These are phyloP conservation scores for Protonibea diacanthus DNA, from an alignment of 2,797 vertebrate genomes.

Conservation along the genomic window DNA sequence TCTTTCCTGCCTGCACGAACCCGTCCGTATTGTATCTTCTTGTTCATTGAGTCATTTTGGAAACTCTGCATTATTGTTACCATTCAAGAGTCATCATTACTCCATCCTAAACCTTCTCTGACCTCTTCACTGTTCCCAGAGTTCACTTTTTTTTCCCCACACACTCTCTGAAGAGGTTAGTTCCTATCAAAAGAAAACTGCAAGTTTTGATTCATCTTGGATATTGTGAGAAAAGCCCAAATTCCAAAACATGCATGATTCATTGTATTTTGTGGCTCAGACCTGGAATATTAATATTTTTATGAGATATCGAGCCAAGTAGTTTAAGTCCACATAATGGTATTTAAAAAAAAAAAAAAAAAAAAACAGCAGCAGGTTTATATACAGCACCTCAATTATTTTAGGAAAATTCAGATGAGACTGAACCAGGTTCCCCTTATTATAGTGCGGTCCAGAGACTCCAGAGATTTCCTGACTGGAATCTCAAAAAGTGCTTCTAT, in stretches of 20 bases:
- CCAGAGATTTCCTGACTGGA: slow-evolving; percentile 69
- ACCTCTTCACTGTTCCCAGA: neutral
- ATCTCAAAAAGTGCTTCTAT: slow-evolving; percentile 81
- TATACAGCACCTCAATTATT: slow-evolving; percentile 54
- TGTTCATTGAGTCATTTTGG: neutral
- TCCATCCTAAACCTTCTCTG: slow-evolving; percentile 15
- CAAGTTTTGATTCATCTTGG: slow-evolving; percentile 22
- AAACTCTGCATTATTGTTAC: neutral
- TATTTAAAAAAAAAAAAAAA: slow-evolving; percentile 41
- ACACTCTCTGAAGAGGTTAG: slow-evolving; percentile 5
- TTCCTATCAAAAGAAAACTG: neutral
- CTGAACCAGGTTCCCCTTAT: slow-evolving; percentile 59
- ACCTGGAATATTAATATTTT: slow-evolving; percentile 49
- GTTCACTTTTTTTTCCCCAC: slow-evolving; percentile 4
- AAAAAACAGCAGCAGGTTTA: slow-evolving; percentile 44
- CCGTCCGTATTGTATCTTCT: neutral
- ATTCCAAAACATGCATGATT: slow-evolving; percentile 30
- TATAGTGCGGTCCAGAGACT: slow-evolving; percentile 64
- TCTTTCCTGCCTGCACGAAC: slow-evolving; percentile 47
- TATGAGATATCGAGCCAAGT: slow-evolving; percentile 39
- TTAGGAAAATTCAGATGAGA: slow-evolving; percentile 59
- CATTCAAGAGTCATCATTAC: neutral
- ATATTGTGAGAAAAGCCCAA: slow-evolving; percentile 23
- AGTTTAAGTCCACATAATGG: slow-evolving; percentile 47
- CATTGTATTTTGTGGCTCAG: slow-evolving; percentile 17